phyloP scores from a whole-genome alignment of 1,140 invertebrate species.

The Aphidius ervi region DNA sequence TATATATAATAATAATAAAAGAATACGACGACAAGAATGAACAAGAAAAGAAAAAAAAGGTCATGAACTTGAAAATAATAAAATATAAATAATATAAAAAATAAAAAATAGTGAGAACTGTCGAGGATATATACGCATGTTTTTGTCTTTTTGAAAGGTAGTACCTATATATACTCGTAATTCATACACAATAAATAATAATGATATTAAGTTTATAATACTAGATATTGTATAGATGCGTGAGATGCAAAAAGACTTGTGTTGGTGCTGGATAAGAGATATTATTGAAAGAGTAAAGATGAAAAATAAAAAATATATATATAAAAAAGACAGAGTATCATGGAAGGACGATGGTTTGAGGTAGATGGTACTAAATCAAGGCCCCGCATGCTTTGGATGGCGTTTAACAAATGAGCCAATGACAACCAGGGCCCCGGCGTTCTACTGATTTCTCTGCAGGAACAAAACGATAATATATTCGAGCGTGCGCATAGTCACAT shows the following conservation, averaged over 20 bases:
- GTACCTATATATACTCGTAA: too few species aligned
- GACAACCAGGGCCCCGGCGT: constrained; percentile 47
- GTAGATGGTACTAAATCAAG: constrained; percentile 53
- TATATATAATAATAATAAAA: constrained; percentile 5
- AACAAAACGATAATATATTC: constrained; percentile 55
- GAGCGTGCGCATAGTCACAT: constrained; percentile 25
- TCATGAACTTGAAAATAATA: constrained; percentile 6
- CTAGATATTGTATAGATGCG: too few species aligned
- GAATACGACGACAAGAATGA: constrained; percentile 10
- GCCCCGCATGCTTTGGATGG: constrained; percentile 53
- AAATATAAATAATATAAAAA: constrained; percentile 2
- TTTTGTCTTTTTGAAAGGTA: too few species aligned
- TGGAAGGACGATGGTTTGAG: constrained; percentile 36
- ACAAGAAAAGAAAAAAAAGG: constrained; percentile 9
- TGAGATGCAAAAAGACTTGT: neutral
- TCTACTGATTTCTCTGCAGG: constrained; percentile 31
- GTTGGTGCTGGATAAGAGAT: neutral
- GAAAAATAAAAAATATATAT: constrained; percentile 15
- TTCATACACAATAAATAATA: too few species aligned
- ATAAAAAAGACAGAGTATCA: constrained; percentile 1
- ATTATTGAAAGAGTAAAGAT: constrained; percentile 8
- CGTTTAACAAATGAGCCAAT: constrained; percentile 56
- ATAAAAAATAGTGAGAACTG: neutral
- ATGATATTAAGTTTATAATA: too few species aligned
- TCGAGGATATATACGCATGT: too few species aligned